Percentiles rank a stretch among this genome's conserved stretches.
phyloP scores from a whole-genome alignment of 2,797 vertebrate species.

The Pagetopsis macropterus region DNA sequence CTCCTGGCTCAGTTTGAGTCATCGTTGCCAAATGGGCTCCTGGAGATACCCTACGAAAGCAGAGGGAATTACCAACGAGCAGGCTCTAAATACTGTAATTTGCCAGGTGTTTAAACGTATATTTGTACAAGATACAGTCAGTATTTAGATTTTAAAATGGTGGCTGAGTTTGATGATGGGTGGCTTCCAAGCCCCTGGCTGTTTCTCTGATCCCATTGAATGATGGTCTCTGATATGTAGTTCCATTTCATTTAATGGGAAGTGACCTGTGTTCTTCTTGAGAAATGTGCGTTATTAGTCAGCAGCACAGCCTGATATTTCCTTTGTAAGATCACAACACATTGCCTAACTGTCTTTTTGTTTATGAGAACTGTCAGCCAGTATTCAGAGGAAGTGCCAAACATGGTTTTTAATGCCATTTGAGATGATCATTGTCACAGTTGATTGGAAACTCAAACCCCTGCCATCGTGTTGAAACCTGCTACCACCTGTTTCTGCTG shows the following conservation, averaged over 20 bases:
- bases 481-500: not conserved
- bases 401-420: too few species aligned
- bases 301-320: not conserved
- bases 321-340: not conserved
- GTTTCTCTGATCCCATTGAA: too few species aligned
- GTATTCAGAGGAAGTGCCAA: not conserved
- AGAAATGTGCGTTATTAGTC: not conserved
- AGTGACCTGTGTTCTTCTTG: not conserved
- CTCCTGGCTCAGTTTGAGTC: too few species aligned
- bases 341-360: not conserved
- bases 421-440: not conserved
- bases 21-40: too few species aligned
- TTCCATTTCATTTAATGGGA: not conserved
- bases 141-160: too few species aligned
- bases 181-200: too few species aligned
- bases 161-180: too few species aligned
- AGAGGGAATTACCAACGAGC: too few species aligned
- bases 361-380: not conserved
- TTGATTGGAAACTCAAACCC: constrained; percentile 4
- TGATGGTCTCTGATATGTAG: not conserved
- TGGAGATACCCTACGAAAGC: too few species aligned
- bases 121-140: too few species aligned
- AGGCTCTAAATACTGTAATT: too few species aligned
- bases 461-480: constrained; percentile 24
- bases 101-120: too few species aligned